Conservation (phyloP, 2,888 invertebrate species). For the Leptopilina myrica region DNA sequence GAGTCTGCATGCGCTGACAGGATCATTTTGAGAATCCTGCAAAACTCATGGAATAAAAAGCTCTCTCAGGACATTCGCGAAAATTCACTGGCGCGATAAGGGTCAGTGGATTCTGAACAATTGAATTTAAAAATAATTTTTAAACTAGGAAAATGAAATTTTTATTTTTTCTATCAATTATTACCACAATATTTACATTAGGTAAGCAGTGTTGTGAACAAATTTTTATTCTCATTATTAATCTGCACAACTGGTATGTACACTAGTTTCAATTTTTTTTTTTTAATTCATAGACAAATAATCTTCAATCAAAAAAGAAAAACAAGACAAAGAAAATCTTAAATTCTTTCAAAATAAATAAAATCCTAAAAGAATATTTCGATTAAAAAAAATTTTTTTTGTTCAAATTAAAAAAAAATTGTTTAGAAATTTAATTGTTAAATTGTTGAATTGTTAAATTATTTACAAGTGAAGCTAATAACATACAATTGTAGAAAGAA, state of each 20-base stretch:
- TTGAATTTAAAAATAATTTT: background rate
- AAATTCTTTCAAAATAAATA: too few species aligned
- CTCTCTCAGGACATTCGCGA: conserved; percentile 2
- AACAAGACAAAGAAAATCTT: too few species aligned
- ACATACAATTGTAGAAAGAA: too few species aligned
- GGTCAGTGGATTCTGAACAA: background rate
- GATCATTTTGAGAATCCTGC: conserved; percentile 19
- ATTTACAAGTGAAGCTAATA: too few species aligned
- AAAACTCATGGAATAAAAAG: background rate
- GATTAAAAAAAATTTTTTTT: too few species aligned
- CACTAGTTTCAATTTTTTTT: background rate
- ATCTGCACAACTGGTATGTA: background rate
- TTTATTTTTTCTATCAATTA: conserved; percentile 39
- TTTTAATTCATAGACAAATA: background rate
- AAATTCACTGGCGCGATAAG: conserved; percentile 21
- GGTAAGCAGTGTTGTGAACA: conserved; percentile 3
- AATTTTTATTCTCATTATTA: background rate
- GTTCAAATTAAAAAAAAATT: too few species aligned
- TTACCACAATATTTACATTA: conserved; percentile 2
- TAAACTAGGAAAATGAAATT: conserved; percentile 16
- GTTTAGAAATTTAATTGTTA: too few species aligned
- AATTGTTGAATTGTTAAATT: too few species aligned
- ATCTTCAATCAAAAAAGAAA: background rate
- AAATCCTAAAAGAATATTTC: too few species aligned
- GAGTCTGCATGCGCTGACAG: conserved; percentile 18